Evolutionary conservation across 2,888 invertebrate genomes (phyloP).

Genomic region (Dioctria linearis): DNA sequence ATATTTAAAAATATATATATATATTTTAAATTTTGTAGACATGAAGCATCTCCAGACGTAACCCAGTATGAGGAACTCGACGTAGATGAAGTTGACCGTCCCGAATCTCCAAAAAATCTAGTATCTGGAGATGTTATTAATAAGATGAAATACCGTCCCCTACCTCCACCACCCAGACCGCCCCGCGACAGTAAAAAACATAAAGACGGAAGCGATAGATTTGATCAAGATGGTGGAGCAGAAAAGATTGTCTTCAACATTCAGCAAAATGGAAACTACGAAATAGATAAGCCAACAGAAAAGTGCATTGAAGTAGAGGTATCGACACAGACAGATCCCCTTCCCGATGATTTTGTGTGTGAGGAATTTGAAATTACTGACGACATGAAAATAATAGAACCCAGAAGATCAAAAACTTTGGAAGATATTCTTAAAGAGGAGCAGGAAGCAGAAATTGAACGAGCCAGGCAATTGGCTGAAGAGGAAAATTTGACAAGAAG

Average conservation of each 20-base stretch:
- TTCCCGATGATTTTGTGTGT: constrained; percentile 83
- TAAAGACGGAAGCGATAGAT: constrained; percentile 65
- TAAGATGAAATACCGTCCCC: constrained; percentile 88
- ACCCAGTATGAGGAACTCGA: constrained; percentile 73
- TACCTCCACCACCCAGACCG: constrained; percentile 90
- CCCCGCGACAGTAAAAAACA: constrained; percentile 77
- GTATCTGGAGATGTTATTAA: constrained; percentile 83
- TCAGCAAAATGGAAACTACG: constrained; percentile 66
- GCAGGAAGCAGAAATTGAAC: constrained; percentile 64
- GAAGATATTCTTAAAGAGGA: constrained; percentile 69
- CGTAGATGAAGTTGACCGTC: constrained; percentile 61
- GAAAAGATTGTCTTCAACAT: constrained; percentile 59
- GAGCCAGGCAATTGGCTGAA: constrained; percentile 68
- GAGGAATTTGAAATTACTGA: constrained; percentile 73
- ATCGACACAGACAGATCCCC: constrained; percentile 88
- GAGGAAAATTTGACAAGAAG: constrained; percentile 73
- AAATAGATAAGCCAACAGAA: constrained; percentile 64
- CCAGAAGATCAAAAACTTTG: constrained; percentile 66
- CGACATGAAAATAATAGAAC: constrained; percentile 69
- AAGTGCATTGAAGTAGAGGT: constrained; percentile 78
- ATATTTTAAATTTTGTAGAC: constrained; percentile 37
- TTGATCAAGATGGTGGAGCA: constrained; percentile 63
- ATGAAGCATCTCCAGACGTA: constrained; percentile 61
- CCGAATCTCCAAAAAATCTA: constrained; percentile 74
- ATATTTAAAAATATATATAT: neutral